Evolutionary conservation across 2,888 invertebrate species (phyloP).

Genomic region (Yponomeuta evonymella): DNA sequence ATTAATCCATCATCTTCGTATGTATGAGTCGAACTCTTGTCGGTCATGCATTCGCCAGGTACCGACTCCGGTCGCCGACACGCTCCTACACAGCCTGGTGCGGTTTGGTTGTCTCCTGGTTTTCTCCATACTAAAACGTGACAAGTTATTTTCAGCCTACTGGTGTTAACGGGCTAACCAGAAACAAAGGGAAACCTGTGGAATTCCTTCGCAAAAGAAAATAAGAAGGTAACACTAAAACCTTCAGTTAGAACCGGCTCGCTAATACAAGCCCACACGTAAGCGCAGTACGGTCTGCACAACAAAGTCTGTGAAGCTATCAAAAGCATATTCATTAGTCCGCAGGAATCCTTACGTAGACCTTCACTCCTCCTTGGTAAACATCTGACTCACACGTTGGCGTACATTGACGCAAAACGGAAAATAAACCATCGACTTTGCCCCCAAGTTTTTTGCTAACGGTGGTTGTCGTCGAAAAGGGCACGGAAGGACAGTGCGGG

Average conservation of each 20-base stretch:
- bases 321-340: neutral
- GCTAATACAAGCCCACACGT: neutral
- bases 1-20: no score
- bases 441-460: constrained; percentile 5
- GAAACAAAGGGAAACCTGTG: neutral
- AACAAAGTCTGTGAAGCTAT: neutral
- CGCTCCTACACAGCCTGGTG: no score
- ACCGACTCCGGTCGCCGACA: no score
- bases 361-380: neutral
- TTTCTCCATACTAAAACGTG: no score
- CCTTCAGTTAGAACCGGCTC: constrained; percentile 6
- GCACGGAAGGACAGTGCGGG: constrained; percentile 58
- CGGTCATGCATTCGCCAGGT: no score
- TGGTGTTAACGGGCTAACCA: neutral
- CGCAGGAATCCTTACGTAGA: neutral
- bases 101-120: no score
- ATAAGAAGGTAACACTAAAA: neutral
- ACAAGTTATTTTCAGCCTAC: neutral
- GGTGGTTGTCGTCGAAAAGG: constrained; percentile 39
- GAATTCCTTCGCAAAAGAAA: neutral
- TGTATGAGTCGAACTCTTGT: no score
- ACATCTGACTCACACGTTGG: neutral
- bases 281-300: neutral
- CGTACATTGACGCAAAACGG: neutral
- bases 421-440: neutral